Conservation (phyloP, 2,888 invertebrate genomes). For the Parthenolecanium corni region DNA sequence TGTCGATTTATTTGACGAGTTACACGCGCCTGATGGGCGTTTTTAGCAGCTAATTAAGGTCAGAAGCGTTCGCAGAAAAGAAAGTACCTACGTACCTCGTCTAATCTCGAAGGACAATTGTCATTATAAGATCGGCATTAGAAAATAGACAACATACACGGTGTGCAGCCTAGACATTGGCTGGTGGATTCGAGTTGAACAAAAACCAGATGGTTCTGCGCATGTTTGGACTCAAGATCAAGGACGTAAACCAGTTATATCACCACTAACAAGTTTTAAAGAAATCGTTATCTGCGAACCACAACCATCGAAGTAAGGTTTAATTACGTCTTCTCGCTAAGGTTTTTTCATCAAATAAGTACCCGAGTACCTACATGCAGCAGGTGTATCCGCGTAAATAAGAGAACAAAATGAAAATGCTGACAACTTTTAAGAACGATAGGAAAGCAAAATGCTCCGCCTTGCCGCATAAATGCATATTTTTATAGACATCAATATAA, state of each 20-base stretch:
- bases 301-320: not conserved
- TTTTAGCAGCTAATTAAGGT: conserved; percentile 2
- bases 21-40: too few species aligned
- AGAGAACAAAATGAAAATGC: too few species aligned
- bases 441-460: too few species aligned
- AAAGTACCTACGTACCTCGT: conserved; percentile 4
- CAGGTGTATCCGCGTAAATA: too few species aligned
- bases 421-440: too few species aligned
- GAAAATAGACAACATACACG: not conserved
- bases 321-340: too few species aligned
- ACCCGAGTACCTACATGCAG: too few species aligned
- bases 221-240: conserved; percentile 18
- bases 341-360: too few species aligned
- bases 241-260: conserved; percentile 27
- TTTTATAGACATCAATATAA: too few species aligned
- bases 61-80: not conserved
- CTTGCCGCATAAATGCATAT: too few species aligned
- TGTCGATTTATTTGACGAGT: too few species aligned
- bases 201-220: not conserved
- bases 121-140: conserved; percentile 7
- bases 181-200: not conserved
- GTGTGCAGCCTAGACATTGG: not conserved
- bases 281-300: not conserved
- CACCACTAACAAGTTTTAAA: conserved; percentile 5
- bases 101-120: conserved; percentile 13